Evolutionary conservation across 2,797 vertebrate genomes (phyloP), one percentile per base, ranked within the genome.

Genomic region (Halcyon chelicuti): DNA sequence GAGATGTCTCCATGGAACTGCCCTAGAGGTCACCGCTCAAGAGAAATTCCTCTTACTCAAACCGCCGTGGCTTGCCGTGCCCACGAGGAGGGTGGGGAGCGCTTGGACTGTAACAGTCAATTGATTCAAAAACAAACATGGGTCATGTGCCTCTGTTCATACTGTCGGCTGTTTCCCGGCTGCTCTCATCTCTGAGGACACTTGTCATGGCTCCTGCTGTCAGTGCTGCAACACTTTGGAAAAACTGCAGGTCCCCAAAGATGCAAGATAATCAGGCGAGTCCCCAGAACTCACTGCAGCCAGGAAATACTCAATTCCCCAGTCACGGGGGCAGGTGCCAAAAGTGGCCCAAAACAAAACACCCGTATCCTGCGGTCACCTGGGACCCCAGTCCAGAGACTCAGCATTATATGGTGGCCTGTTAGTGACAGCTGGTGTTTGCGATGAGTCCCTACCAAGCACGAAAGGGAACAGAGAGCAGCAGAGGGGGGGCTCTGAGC

Each of bases 101-200:
- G 28, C 7, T 0, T 10, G 20, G 5, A 20, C 51, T 44, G 40
- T 54, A 61, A 68, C 46, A 0, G 0, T 21, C 6, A 5, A 1
- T 23, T 76, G 26, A 39, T 28, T 66, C 39, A 19, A 42, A n/a
- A 83, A 7, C 29, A 70, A 87, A 63, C 13, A 12, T 0, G 10
- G 44, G 29, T 67, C 44, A 40, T 0, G 2, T 44, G 23, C 14
- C 57, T 63, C 72, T 23, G 76, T 44, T 74, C 8, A 1, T 63
- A 62, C 57, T 2, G 0, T 12, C 73, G 65, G 79, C 70, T 0
- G 0, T 63, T 80, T 57, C 22, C 26, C 2, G 5, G 40, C 58
- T 60, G 62, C 42, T 61, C 74, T 39, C 6, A 55, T 66, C 35
- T 75, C 37, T 79, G 10, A 5, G 51, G 54, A 78, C 67, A 21